Conservation (phyloP, 1,140 invertebrate genomes). For the Vanessa tameamea region DNA sequence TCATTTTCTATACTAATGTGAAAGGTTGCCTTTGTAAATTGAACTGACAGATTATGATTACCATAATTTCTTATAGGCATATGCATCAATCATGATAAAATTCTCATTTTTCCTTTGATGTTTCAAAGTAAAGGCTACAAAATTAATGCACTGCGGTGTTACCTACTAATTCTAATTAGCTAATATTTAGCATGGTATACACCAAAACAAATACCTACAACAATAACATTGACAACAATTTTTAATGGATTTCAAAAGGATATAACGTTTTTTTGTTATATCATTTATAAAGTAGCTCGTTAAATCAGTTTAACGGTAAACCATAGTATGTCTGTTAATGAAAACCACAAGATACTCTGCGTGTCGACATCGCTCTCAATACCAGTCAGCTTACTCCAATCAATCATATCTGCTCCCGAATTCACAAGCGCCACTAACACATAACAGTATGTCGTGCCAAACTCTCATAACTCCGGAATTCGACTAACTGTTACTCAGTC, state of each 20-base stretch:
- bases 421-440: slow-evolving; percentile 24
- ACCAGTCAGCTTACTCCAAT: slow-evolving; percentile 23
- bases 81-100: slow-evolving; percentile 1
- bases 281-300: neutral
- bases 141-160: too few species aligned
- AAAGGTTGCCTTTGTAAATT: slow-evolving; percentile 2
- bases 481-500: slow-evolving; percentile 43
- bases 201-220: neutral
- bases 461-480: slow-evolving; percentile 37
- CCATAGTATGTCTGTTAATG: slow-evolving; percentile 15
- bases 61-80: neutral
- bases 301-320: slow-evolving; percentile 21
- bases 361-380: slow-evolving; percentile 32
- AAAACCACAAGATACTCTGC: slow-evolving; percentile 16
- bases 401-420: slow-evolving; percentile 30
- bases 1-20: slow-evolving; percentile 2
- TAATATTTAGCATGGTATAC: too few species aligned
- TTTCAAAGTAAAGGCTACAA: too few species aligned
- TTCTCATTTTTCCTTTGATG: slow-evolving; percentile 5
- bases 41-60: slow-evolving; percentile 1
- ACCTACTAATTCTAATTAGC: too few species aligned
- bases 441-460: slow-evolving; percentile 46
- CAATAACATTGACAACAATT: too few species aligned
- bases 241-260: too few species aligned
- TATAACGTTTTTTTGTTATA: neutral